Conservation (phyloP, 2,113 vertebrate genomes). For the Sclerurus mexicanus region DNA sequence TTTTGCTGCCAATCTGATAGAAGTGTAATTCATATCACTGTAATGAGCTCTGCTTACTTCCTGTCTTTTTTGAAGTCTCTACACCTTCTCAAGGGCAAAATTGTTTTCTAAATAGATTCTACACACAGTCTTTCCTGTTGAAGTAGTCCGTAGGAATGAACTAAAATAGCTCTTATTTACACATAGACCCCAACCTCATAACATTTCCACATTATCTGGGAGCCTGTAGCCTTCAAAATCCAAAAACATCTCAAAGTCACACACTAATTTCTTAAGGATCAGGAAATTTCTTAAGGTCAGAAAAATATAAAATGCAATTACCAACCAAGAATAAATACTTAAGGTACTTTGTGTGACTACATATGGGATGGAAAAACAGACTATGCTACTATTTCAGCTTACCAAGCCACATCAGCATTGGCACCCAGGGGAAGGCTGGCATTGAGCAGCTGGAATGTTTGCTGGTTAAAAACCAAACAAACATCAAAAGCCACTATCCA, state of each 20-base stretch:
- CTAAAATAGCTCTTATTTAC: conserved; percentile 32
- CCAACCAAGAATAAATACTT: background rate
- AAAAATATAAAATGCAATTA: background rate
- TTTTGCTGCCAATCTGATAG: conserved; percentile 50
- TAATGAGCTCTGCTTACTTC: conserved; percentile 29
- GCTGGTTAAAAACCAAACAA: background rate
- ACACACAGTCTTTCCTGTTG: background rate
- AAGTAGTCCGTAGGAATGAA: background rate
- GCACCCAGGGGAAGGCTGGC: background rate
- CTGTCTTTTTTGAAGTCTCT: conserved; percentile 18
- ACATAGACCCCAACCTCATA: background rate
- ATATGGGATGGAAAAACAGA: background rate
- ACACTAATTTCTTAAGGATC: conserved; percentile 11
- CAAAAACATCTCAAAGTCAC: conserved; percentile 31
- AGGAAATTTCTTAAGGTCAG: background rate
- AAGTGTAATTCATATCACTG: conserved; percentile 38
- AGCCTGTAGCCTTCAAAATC: background rate
- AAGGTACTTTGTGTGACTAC: background rate
- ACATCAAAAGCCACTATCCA: rapidly evolving
- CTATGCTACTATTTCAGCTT: background rate
- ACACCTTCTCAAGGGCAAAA: conserved; percentile 57
- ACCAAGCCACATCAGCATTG: background rate
- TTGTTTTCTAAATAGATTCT: conserved; percentile 30
- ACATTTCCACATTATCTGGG: background rate
- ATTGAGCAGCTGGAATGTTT: background rate